Evolutionary conservation across 1,140 invertebrate genomes (phyloP), one percentile per base, ranked within the genome.

Genomic region (Zophobas morio): DNA sequence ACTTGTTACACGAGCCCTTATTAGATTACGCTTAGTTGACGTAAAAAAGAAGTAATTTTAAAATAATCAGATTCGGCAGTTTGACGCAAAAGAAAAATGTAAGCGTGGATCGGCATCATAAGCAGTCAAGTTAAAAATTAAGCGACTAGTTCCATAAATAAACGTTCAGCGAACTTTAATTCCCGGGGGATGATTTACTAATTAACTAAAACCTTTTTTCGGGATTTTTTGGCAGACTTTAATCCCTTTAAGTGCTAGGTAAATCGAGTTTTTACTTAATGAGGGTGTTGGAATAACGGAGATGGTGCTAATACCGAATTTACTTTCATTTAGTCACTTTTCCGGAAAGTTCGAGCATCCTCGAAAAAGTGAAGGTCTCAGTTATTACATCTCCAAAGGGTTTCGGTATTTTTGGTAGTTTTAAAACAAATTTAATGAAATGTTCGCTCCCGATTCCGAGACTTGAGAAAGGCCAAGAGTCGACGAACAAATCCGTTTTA

Each of bases 41-140:
- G 57, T 63, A 39, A 20, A 66, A 57, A 63, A 63, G 57, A 63
- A 63, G 57, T 66, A 66, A 66, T 66, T 66, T 66, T 66, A 66
- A 66, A 66, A 66, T 66, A 66, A 66, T 66, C 60, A 46, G 33
- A 66, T 66, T n/a, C 60, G 60, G 33, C 39, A 66, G 37, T 66
- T 39, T 39, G 37, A 63, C 57, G 37, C 20, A 63, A 63, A 63
- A 42, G 37, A 63, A 63, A 39, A 40, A 39, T 40, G 37, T 66
- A 32, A 66, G 20, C 8, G 3, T 8, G 56, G 20, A 20, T 20
- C 20, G 20, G 20, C 20, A 20, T 20, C 20, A 20, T 20, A 20
- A 20, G 20, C 20, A 20, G 20, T 20, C 20, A 20, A 20, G 20
- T 20, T 20, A 20, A 20, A 20, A 20, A 20, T 20, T 20, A 20